phyloP scores from a whole-genome alignment of 2,797 vertebrate species.

The Microchirus variegatus region DNA sequence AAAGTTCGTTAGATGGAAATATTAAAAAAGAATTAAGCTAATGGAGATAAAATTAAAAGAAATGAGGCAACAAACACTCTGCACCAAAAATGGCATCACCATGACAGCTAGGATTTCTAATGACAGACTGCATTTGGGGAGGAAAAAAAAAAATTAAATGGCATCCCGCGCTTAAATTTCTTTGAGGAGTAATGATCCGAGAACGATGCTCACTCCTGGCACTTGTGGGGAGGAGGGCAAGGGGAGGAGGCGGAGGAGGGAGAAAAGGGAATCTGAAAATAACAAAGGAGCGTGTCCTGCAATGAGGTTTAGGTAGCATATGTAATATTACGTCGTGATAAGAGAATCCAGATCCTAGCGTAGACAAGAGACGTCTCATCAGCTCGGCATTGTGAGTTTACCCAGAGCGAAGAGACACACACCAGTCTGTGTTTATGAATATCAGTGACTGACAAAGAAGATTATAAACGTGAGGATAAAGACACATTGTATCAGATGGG shows the following conservation, averaged over 20 bases:
- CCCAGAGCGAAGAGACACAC: constrained; percentile 4
- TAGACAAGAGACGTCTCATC: neutral
- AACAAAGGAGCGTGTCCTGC: constrained; percentile 94
- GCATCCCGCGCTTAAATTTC: constrained; percentile 98
- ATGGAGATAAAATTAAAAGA: constrained; percentile 99
- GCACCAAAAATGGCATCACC: constrained; percentile 98
- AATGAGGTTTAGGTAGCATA: constrained; percentile 87
- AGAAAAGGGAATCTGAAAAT: constrained; percentile 86
- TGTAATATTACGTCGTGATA: constrained; percentile 21
- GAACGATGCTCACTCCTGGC: constrained; percentile 97
- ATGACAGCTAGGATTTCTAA: constrained; percentile 99
- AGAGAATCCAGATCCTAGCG: constrained; percentile 10
- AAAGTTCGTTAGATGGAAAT: constrained; percentile 99
- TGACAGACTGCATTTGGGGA: constrained; percentile 96
- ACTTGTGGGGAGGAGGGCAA: constrained; percentile 81
- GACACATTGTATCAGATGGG: constrained; percentile 9
- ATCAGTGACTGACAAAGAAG: neutral
- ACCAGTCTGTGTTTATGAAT: neutral
- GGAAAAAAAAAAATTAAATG: constrained; percentile 92
- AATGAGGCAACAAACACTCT: constrained; percentile 99
- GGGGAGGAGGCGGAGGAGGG: constrained; percentile 51
- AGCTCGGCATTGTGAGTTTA: constrained; percentile 9
- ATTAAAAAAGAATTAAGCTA: constrained; percentile 99
- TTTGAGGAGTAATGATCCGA: constrained; percentile 99
- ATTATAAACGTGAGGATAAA: constrained; percentile 7